These are phyloP conservation scores for Pristionchus arcanus DNA, from an alignment of 2,888 invertebrate species.

Conservation along the genomic window DNA sequence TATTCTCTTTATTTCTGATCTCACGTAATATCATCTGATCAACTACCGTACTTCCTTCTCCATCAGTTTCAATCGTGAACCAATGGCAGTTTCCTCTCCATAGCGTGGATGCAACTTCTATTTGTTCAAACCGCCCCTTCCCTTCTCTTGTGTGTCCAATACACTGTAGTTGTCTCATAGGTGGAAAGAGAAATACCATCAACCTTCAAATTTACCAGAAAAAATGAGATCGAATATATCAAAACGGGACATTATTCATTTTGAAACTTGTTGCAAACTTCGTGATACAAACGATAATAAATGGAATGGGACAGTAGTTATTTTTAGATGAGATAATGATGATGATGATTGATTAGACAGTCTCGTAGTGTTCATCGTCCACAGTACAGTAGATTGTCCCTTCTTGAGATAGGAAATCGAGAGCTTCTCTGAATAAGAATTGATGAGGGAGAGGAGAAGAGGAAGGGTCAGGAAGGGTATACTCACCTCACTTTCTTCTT, in stretches of 20 bases:
- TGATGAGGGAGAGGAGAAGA: not conserved
- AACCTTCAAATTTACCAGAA: not conserved
- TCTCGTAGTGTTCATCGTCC: constrained; percentile 44
- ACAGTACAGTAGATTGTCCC: constrained; percentile 37
- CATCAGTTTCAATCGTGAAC: not conserved
- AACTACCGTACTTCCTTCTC: not conserved
- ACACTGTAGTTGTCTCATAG: not conserved
- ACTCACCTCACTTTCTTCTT: not conserved
- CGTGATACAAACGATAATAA: not conserved
- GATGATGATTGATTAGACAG: constrained; percentile 2
- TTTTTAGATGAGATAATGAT: not conserved
- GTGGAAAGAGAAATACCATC: not conserved
- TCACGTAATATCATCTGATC: not conserved
- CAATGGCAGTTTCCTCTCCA: not conserved
- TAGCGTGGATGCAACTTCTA: not conserved
- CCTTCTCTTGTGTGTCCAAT: not conserved
- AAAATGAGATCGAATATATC: constrained; percentile 40
- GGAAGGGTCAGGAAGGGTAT: not conserved
- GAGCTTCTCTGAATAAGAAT: not conserved
- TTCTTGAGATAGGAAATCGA: constrained; percentile 27
- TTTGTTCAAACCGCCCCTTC: constrained; percentile 22
- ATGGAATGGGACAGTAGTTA: constrained; percentile 17
- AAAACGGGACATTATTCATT: not conserved
- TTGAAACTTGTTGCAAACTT: not conserved
- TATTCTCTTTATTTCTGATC: not conserved